These are phyloP conservation scores for Myotis planiceps DNA, from an alignment of 2,797 vertebrate species.

Conservation along the genomic window DNA sequence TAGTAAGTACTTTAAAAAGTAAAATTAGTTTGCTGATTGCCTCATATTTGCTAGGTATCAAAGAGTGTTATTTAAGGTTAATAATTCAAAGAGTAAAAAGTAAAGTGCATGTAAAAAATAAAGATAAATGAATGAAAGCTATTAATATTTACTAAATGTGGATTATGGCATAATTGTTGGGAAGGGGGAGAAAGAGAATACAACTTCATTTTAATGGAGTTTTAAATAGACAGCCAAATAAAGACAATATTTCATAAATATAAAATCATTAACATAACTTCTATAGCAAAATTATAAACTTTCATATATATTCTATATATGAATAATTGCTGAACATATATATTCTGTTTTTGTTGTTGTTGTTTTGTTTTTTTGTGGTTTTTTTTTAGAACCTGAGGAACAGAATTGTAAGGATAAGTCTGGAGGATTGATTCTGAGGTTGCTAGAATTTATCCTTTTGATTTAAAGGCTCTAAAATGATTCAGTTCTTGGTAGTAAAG, in stretches of 20 bases:
- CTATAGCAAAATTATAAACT: neutral
- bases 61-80: slow-evolving; percentile 24
- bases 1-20: neutral
- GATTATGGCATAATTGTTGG: neutral
- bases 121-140: neutral
- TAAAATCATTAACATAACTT: neutral
- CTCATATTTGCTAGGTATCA: neutral
- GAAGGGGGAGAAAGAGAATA: neutral
- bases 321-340: neutral
- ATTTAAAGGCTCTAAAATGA: neutral
- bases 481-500: neutral
- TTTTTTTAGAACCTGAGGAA: neutral
- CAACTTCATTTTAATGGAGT: neutral
- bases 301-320: neutral
- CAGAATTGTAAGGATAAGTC: neutral
- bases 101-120: neutral
- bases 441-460: neutral
- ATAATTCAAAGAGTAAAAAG: slow-evolving; percentile 14
- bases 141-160: neutral
- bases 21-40: slow-evolving; percentile 31
- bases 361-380: too few species aligned
- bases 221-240: neutral
- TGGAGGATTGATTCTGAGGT: neutral
- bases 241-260: neutral
- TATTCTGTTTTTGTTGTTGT: neutral